Evolutionary conservation across 64 coral and sea anemone genomes (phyloP), one percentile per base, ranked within the genome.

Genomic region (Exaiptasia diaphana): DNA sequence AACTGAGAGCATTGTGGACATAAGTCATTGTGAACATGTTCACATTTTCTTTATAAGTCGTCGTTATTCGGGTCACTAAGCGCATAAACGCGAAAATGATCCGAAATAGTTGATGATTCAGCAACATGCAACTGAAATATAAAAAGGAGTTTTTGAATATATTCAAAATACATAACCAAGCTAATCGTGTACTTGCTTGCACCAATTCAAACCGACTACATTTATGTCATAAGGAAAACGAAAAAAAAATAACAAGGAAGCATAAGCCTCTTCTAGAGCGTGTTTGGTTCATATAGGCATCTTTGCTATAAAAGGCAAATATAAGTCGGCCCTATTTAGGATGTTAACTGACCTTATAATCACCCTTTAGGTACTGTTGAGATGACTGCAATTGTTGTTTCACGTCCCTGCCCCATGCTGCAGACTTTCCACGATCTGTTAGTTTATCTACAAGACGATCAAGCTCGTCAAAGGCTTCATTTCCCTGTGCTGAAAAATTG

Each of bases 311-410:
- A 46, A 46, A 46, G 43, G 15, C 43, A 6, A 46, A 46, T 6
- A 8, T 46, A 46, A 15, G 43, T 46, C 62, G 23, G 60, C 62
- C 58, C 24, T 53, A 38, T 34, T 71, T 35, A 52, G 60, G 5
- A 83, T 15, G 14, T 25, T 26, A 22, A 52, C 80, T n/a, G 15
- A 85, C 82, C 53, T 85, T 85, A 44, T 87, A 87, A 31, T 87
- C 73, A 68, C 84, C 72, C 83, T 86, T 87, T 34, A 87, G 64
- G 34, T 87, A 79, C 49, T 87, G 85, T n/a, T 87, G 39, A 8
- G 85, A 57, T 70, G 50, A 79, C 32, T 64, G 74, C 10, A 84
- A 38, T 60, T 38, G 26, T 60, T 73, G 38, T 38, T 73, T 84
- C 32, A 27, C 73, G 44, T 84, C 81, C 36, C 41, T 84, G 4